Conservation (phyloP, 2,888 invertebrate species). For the Syrphus vitripennis region DNA sequence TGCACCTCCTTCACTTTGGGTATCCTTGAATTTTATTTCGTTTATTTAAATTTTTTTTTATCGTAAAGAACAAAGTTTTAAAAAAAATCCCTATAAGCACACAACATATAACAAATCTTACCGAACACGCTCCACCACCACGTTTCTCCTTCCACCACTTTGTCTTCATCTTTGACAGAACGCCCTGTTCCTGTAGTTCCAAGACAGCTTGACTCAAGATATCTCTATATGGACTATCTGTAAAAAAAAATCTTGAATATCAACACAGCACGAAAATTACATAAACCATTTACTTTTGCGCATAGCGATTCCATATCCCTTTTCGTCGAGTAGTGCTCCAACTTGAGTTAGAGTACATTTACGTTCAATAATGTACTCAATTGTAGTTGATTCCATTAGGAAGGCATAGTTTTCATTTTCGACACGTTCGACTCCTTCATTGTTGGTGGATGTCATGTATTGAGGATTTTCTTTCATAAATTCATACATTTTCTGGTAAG, state of each 20-base stretch:
- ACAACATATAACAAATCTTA: constrained; percentile 81
- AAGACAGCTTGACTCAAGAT: constrained; percentile 90
- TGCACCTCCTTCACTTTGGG: constrained; percentile 78
- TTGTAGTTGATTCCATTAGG: constrained; percentile 90
- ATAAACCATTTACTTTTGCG: constrained; percentile 82
- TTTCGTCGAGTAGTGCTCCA: constrained; percentile 86
- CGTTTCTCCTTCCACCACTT: constrained; percentile 95
- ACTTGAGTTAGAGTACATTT: constrained; percentile 85
- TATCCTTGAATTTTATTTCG: constrained; percentile 76
- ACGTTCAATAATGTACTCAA: constrained; percentile 87
- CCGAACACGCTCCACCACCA: constrained; percentile 88
- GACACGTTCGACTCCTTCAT: constrained; percentile 83
- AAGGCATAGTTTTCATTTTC: constrained; percentile 86
- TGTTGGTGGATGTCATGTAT: constrained; percentile 82
- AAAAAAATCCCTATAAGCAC: not conserved
- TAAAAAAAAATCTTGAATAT: constrained; percentile 6
- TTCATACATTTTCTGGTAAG: constrained; percentile 90
- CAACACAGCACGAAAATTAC: not conserved
- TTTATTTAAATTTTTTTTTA: constrained; percentile 7
- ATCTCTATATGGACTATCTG: constrained; percentile 85
- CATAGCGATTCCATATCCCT: constrained; percentile 89
- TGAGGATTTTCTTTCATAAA: constrained; percentile 88
- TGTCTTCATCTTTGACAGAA: constrained; percentile 88
- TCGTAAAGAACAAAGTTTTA: not conserved
- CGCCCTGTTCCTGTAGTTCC: constrained; percentile 92